Conservation (phyloP, 2,797 vertebrate genomes). For the Pterois miles region DNA sequence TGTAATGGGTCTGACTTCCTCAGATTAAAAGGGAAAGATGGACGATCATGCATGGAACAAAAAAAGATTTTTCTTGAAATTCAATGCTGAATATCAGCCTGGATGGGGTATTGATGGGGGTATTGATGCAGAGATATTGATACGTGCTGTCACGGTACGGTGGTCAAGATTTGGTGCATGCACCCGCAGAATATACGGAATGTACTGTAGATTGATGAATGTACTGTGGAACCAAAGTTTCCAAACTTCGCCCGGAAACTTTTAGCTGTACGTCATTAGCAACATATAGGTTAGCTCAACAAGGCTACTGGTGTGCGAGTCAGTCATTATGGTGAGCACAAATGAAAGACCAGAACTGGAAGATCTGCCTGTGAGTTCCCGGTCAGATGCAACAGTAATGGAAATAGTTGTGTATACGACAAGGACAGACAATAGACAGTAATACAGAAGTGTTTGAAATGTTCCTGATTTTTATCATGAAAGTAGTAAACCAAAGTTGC, state of each 20-base stretch:
- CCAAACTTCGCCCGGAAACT: rapidly evolving
- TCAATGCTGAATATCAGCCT: not conserved
- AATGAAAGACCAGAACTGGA: not conserved
- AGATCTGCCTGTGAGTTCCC: not conserved
- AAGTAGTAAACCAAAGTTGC: not conserved
- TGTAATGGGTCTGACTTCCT: slow-evolving; percentile 32
- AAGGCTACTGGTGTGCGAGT: not conserved
- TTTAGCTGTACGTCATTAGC: not conserved
- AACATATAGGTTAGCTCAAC: not conserved
- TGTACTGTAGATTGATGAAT: not conserved
- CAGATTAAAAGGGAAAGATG: slow-evolving; percentile 22
- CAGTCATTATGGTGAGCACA: not conserved
- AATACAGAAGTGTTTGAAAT: not conserved
- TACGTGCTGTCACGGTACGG: not conserved
- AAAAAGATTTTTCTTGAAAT: not conserved
- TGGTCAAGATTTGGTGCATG: not conserved
- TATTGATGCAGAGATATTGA: slow-evolving; percentile 1
- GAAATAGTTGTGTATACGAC: not conserved
- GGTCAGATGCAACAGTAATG: not conserved
- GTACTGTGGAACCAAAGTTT: not conserved
- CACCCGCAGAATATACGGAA: not conserved
- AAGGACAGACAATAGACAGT: too few species aligned
- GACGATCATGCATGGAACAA: not conserved
- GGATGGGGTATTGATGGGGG: not conserved
- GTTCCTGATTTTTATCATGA: not conserved